Conservation (phyloP, 2,113 vertebrate genomes). For the Onychostruthus taczanowskii region DNA sequence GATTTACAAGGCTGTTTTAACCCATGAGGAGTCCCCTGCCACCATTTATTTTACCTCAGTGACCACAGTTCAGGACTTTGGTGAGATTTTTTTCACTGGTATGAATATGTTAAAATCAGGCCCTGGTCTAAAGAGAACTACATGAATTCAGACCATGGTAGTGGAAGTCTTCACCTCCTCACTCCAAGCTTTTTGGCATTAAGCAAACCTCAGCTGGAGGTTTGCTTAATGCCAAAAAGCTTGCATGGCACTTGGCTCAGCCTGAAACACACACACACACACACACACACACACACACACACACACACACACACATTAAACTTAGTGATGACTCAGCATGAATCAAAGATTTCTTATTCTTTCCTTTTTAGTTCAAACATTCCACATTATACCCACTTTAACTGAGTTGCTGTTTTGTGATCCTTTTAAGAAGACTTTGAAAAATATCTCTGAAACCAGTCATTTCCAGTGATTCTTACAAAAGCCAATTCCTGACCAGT, state of each 20-base stretch:
- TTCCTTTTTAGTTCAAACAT: neutral
- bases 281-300: too few species aligned
- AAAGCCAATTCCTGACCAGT: neutral
- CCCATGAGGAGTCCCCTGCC: accelerated
- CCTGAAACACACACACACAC: neutral
- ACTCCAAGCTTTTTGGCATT: neutral
- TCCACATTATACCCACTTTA: neutral
- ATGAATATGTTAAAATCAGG: neutral
- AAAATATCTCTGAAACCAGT: neutral
- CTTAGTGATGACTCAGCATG: neutral
- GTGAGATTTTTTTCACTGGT: neutral
- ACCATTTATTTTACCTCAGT: neutral
- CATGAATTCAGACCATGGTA: neutral
- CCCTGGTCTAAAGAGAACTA: neutral
- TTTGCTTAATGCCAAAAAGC: neutral
- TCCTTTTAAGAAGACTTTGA: neutral
- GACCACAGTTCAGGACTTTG: neutral
- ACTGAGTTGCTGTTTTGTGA: neutral
- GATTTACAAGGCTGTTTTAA: neutral
- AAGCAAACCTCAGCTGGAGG: neutral
- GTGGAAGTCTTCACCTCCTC: neutral
- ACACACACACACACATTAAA: neutral
- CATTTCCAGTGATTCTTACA: neutral
- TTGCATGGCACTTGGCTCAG: neutral
- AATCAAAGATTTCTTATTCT: neutral